Percentiles rank a stretch among this genome's conserved stretches.
These are phyloP conservation scores for Melinaea marsaeus DNA, from an alignment of 2,888 invertebrate species.

Conservation along the genomic window DNA sequence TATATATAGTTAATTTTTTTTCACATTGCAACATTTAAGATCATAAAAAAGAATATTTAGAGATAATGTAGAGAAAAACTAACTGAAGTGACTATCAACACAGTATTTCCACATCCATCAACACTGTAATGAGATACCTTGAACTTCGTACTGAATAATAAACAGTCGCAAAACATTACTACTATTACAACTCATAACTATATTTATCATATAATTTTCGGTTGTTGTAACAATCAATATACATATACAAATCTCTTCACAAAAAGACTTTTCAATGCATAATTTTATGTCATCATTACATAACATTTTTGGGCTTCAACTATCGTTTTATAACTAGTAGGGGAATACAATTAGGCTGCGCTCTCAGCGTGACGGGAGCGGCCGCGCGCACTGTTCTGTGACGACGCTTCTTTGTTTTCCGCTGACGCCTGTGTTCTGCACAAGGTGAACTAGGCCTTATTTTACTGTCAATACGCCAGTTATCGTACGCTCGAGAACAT, in stretches of 20 bases:
- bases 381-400: conserved; percentile 23
- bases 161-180: no score
- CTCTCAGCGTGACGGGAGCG: conserved; percentile 41
- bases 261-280: no score
- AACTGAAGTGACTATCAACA: conserved; percentile 11
- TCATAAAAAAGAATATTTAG: no score
- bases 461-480: background rate
- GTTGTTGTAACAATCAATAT: conserved; percentile 28
- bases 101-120: conserved; percentile 15
- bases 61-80: no score
- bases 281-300: no score
- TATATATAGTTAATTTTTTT: no score
- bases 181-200: no score
- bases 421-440: background rate
- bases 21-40: no score
- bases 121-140: conserved; percentile 35
- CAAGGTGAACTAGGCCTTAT: background rate
- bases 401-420: conserved; percentile 10
- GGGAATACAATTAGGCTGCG: conserved; percentile 33
- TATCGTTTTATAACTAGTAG: conserved; percentile 16
- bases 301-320: background rate
- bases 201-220: conserved; percentile 27
- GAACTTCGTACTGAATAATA: conserved; percentile 38
- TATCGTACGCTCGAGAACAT: no score
- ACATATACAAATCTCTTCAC: no score